A percentile compares a stretch with the other conserved stretches of the same genome.
Conservation (phyloP, 2,113 vertebrate species). For the Plestiodon gilberti region DNA sequence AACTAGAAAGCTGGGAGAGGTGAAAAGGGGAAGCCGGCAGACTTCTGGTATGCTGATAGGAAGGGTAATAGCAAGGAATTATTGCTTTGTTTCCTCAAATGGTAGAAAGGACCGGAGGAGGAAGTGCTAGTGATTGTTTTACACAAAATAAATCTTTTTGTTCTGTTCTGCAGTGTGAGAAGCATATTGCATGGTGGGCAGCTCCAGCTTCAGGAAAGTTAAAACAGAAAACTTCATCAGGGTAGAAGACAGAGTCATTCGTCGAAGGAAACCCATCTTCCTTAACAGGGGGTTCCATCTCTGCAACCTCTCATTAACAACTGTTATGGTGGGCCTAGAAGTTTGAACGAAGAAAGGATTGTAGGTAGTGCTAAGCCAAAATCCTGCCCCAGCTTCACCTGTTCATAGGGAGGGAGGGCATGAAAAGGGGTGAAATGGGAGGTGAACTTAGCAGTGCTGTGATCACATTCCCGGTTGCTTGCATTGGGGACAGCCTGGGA, state of each 20-base stretch:
- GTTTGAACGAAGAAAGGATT: too few species aligned
- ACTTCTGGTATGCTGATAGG: constrained; percentile 40
- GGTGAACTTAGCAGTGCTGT: too few species aligned
- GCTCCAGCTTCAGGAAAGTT: constrained; percentile 18
- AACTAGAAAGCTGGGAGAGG: constrained; percentile 61
- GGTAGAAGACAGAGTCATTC: neutral
- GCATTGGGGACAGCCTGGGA: too few species aligned
- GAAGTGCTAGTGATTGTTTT: constrained; percentile 26
- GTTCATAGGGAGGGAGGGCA: too few species aligned
- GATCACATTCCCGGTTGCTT: too few species aligned
- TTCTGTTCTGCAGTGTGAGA: neutral
- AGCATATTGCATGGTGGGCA: rapidly evolving
- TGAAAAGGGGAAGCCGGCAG: constrained; percentile 54
- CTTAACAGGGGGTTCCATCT: neutral
- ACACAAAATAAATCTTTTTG: constrained; percentile 9
- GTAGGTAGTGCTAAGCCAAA: too few species aligned
- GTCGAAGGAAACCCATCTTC: too few species aligned
- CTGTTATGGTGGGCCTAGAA: too few species aligned
- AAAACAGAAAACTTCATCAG: neutral
- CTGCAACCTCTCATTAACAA: neutral
- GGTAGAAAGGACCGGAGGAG: neutral
- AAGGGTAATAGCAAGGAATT: constrained; percentile 48
- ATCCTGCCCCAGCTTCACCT: too few species aligned
- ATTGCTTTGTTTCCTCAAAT: constrained; percentile 50
- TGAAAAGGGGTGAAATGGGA: too few species aligned